Evolutionary conservation across 2,113 vertebrate species (phyloP).

Genomic region (Pseudopodoces humilis): DNA sequence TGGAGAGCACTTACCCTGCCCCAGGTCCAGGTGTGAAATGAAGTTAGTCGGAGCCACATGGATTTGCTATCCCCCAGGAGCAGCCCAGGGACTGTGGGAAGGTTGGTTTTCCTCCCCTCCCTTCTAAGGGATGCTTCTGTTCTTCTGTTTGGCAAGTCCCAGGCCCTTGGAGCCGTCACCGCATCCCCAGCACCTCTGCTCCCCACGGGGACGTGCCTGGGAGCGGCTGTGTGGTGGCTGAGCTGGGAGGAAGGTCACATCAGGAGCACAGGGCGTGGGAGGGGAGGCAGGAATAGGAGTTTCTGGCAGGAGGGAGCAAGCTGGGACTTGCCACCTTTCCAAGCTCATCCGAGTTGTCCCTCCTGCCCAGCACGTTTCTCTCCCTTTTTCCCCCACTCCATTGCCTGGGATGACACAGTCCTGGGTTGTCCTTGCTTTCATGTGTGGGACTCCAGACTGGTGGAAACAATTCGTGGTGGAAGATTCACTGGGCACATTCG

Average conservation of each 20-base stretch:
- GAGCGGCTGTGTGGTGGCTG: rapidly evolving
- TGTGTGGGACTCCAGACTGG: neutral
- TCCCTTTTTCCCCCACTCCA: neutral
- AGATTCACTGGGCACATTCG: neutral
- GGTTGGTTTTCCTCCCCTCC: neutral
- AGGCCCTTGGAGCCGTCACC: neutral
- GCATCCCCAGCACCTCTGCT: neutral
- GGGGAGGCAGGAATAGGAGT: neutral
- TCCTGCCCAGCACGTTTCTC: neutral
- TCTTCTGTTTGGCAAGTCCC: neutral
- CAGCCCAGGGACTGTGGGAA: neutral
- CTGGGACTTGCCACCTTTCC: neutral
- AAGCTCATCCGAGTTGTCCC: neutral
- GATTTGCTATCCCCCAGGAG: neutral
- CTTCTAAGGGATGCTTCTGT: neutral
- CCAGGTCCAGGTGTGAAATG: rapidly evolving
- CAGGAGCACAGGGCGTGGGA: neutral
- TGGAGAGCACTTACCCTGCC: neutral
- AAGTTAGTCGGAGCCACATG: neutral
- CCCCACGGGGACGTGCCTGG: rapidly evolving
- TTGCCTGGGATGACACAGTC: neutral
- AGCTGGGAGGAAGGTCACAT: neutral
- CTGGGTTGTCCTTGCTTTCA: neutral
- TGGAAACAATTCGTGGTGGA: neutral
- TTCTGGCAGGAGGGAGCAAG: neutral